phyloP scores from a whole-genome alignment of 1,140 invertebrate genomes.

The Ericerus pela region DNA sequence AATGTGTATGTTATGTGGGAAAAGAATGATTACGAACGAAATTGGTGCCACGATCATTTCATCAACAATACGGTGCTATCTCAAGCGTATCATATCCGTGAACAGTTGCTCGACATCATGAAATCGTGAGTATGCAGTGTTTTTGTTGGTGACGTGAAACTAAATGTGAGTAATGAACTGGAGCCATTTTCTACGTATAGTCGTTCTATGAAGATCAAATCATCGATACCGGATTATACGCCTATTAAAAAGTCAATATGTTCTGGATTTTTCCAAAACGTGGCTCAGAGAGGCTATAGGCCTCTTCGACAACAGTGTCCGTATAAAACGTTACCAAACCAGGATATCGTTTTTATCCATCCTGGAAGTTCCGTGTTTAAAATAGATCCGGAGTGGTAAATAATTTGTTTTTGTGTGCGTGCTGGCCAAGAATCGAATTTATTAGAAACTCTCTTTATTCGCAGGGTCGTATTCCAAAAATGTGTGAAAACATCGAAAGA shows the following conservation, averaged over 20 bases:
- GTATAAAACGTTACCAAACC: constrained; percentile 51
- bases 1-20: constrained; percentile 73
- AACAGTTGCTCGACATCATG: constrained; percentile 58
- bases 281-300: constrained; percentile 51
- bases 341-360: constrained; percentile 65
- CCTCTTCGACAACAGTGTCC: constrained; percentile 46
- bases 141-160: constrained; percentile 39
- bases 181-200: neutral
- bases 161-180: neutral
- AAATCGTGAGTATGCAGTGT: neutral
- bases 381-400: constrained; percentile 35
- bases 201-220: constrained; percentile 24
- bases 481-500: constrained; percentile 69
- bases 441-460: constrained; percentile 16
- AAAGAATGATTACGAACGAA: constrained; percentile 38
- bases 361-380: constrained; percentile 54
- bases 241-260: constrained; percentile 61
- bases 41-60: constrained; percentile 82
- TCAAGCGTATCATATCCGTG: constrained; percentile 64
- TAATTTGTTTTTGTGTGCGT: neutral
- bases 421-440: neutral
- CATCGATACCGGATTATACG: constrained; percentile 58
- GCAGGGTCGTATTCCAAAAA: constrained; percentile 73
- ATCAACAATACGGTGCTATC: constrained; percentile 70
- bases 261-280: constrained; percentile 75